Percentiles rank a stretch among this genome's conserved stretches.
Evolutionary conservation across 1,140 invertebrate genomes (phyloP).

Genomic region (Dendroctonus ponderosae): DNA sequence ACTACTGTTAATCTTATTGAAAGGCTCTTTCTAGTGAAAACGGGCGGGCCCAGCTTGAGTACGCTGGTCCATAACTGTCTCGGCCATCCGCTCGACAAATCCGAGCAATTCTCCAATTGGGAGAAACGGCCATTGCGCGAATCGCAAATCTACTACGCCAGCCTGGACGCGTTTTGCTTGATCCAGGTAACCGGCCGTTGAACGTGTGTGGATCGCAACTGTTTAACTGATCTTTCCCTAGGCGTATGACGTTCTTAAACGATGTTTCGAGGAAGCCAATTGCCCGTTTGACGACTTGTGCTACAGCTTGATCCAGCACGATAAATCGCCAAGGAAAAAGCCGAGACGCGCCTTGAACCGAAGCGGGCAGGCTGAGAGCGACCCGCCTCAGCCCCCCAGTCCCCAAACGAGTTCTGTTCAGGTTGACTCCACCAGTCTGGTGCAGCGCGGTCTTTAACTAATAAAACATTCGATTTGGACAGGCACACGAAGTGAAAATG

Average conservation of each 20-base stretch:
- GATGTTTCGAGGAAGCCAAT: constrained; percentile 52
- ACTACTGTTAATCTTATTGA: neutral
- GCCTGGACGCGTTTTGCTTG: constrained; percentile 77
- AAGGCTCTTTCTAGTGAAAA: constrained; percentile 34
- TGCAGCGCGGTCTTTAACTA: neutral
- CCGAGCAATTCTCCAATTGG: constrained; percentile 87
- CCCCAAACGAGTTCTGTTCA: constrained; percentile 32
- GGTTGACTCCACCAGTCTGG: neutral
- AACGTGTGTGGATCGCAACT: neutral
- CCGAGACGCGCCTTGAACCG: constrained; percentile 46
- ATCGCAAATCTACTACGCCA: constrained; percentile 77
- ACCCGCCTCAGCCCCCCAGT: constrained; percentile 32
- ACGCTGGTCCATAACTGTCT: constrained; percentile 71
- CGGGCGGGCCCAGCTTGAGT: constrained; percentile 58
- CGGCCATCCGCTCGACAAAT: constrained; percentile 72
- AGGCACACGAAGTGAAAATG: constrained; percentile 48
- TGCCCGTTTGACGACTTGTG: constrained; percentile 64
- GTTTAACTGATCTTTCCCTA: neutral
- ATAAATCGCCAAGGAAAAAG: constrained; percentile 52
- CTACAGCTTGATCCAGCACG: constrained; percentile 55
- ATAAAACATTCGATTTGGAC: neutral
- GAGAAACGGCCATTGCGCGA: constrained; percentile 72
- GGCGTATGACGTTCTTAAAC: constrained; percentile 62
- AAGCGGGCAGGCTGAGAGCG: constrained; percentile 14
- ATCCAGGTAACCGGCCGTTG: constrained; percentile 55